These are phyloP conservation scores for Romanogobio albipinnatus DNA, from an alignment of 2,113 vertebrate species.

Conservation along the genomic window DNA sequence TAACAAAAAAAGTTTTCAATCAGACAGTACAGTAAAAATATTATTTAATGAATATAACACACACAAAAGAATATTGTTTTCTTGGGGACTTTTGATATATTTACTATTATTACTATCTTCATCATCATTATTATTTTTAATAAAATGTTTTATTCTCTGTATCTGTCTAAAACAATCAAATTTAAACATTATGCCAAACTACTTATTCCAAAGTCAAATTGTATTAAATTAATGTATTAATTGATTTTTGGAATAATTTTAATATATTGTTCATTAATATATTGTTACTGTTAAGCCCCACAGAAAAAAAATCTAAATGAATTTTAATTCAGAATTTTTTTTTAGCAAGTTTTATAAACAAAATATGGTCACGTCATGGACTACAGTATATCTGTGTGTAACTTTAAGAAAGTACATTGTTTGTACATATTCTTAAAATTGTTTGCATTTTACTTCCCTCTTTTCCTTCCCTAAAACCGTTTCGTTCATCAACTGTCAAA, in stretches of 20 bases:
- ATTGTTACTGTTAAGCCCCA: background rate
- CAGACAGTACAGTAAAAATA: background rate
- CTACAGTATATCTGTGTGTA: background rate
- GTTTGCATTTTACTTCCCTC: constrained; percentile 25
- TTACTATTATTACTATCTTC: no score
- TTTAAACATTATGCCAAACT: background rate
- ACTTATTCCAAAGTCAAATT: background rate
- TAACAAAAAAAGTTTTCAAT: background rate
- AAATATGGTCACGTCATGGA: background rate
- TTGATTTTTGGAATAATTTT: background rate
- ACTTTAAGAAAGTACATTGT: background rate
- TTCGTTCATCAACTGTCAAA: constrained; percentile 50
- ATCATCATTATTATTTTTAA: background rate
- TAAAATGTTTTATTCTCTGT: background rate
- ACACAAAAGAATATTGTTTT: background rate
- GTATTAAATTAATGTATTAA: background rate
- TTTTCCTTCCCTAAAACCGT: constrained; percentile 10
- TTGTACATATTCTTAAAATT: background rate
- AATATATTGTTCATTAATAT: background rate
- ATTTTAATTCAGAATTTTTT: background rate
- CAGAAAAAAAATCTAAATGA: background rate
- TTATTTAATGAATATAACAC: background rate
- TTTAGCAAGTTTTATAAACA: background rate
- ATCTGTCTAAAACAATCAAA: background rate
- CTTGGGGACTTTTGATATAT: background rate